A percentile compares a stretch with the other conserved stretches of the same genome.
These are phyloP conservation scores for Timandra comae DNA, from an alignment of 2,888 invertebrate genomes.

Conservation along the genomic window DNA sequence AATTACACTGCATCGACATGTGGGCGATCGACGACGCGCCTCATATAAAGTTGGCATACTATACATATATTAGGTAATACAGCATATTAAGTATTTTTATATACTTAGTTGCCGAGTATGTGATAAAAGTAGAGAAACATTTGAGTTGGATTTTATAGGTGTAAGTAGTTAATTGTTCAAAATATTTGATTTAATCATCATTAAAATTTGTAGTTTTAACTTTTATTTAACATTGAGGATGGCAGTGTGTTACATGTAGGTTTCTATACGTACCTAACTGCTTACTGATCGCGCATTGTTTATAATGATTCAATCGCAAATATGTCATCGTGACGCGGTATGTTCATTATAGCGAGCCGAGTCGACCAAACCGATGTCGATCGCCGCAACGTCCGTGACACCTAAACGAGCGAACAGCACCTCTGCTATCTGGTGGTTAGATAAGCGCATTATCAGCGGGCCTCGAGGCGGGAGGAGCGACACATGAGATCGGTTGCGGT, in stretches of 20 bases:
- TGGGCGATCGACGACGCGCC: conserved; percentile 8
- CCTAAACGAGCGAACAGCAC: conserved; percentile 69
- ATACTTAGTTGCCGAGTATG: no score
- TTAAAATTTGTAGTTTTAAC: no score
- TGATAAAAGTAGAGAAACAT: no score
- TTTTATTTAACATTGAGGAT: no score
- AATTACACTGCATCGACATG: conserved; percentile 20
- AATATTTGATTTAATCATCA: no score
- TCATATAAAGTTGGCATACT: neutral
- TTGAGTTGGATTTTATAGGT: no score
- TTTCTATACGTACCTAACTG: no score
- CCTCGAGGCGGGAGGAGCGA: conserved; percentile 56
- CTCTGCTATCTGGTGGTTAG: conserved; percentile 72
- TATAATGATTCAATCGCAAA: conserved; percentile 45
- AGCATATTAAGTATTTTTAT: no score
- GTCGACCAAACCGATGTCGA: conserved; percentile 34
- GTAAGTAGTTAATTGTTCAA: no score
- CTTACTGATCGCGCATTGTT: conserved; percentile 46
- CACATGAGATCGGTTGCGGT: conserved; percentile 44
- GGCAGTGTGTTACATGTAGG: no score
- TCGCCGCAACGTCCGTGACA: conserved; percentile 64
- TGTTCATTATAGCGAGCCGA: conserved; percentile 22
- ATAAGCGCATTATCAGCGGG: conserved; percentile 67
- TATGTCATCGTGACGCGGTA: conserved; percentile 26
- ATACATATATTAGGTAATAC: no score